These are phyloP conservation scores for Thermophis baileyi DNA, from an alignment of 2,113 vertebrate species.

Conservation along the genomic window DNA sequence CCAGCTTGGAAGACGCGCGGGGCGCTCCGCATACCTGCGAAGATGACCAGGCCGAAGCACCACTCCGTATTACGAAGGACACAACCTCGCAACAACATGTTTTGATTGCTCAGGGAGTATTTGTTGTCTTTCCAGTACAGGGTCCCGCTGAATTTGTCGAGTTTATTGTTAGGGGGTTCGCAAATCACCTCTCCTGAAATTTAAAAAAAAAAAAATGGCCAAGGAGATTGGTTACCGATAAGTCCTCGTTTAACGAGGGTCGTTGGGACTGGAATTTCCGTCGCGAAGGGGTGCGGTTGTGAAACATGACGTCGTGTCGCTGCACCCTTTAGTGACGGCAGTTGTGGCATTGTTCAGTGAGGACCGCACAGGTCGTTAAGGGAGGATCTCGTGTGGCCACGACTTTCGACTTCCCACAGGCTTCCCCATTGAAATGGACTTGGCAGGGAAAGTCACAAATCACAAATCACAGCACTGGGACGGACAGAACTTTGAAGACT, in stretches of 20 bases:
- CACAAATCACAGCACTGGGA: accelerated
- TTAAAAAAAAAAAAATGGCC: background rate
- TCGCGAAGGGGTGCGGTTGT: background rate
- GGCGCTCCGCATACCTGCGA: constrained; percentile 76
- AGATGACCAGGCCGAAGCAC: constrained; percentile 94
- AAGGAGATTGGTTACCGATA: background rate
- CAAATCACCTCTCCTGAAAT: constrained; percentile 87
- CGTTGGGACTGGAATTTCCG: background rate
- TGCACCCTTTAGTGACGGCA: background rate
- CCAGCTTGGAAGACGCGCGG: no score
- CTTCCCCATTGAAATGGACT: background rate
- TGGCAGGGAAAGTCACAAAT: background rate
- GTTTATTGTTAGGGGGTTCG: constrained; percentile 94
- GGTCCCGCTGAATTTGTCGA: constrained; percentile 87
- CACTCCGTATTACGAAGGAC: constrained; percentile 93
- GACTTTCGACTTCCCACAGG: background rate
- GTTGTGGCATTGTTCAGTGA: background rate
- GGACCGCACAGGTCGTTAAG: background rate
- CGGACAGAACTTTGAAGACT: background rate
- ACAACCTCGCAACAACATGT: constrained; percentile 90
- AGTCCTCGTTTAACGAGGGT: background rate
- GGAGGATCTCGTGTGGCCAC: background rate
- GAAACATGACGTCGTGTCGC: background rate
- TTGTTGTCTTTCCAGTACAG: constrained; percentile 87
- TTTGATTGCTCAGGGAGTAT: constrained; percentile 85